Evolutionary conservation across 2,888 invertebrate genomes (phyloP).

Genomic region (Margaritifera margaritifera): DNA sequence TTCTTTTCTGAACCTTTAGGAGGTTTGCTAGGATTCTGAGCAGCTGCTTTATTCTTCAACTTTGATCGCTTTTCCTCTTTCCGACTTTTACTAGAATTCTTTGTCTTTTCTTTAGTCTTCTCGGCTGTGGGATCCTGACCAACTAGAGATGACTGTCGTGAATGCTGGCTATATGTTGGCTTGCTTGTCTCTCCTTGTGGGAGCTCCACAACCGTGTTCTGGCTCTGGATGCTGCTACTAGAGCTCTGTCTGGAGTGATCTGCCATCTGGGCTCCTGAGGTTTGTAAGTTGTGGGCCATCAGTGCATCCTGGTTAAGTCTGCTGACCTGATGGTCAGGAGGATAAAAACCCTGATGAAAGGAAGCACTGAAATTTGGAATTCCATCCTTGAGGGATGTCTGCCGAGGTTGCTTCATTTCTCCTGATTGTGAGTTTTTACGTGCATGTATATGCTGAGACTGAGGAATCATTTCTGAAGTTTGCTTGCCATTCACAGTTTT

Average conservation of each 20-base stretch:
- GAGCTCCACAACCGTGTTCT: constrained; percentile 36
- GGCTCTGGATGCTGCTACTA: constrained; percentile 41
- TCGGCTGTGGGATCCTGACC: constrained; percentile 39
- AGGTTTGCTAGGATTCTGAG: constrained; percentile 37
- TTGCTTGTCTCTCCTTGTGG: constrained; percentile 8
- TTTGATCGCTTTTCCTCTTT: constrained; percentile 32
- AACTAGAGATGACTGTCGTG: constrained; percentile 39
- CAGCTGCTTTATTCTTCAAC: constrained; percentile 26
- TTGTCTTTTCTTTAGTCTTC: constrained; percentile 31
- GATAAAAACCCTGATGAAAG: too few relatives aligned
- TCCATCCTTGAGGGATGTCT: constrained; percentile 4
- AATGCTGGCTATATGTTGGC: constrained; percentile 20
- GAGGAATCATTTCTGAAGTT: constrained; percentile 10
- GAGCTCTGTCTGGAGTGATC: constrained; percentile 49
- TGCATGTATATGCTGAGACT: constrained; percentile 11
- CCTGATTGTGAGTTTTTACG: constrained; percentile 11
- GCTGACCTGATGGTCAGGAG: too few relatives aligned
- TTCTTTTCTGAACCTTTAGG: constrained; percentile 40
- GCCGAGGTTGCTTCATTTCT: constrained; percentile 10
- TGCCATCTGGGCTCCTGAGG: constrained; percentile 6
- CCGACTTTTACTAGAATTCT: constrained; percentile 23
- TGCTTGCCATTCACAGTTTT: constrained; percentile 27
- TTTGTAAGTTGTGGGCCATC: constrained; percentile 10
- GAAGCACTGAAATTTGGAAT: too few relatives aligned
- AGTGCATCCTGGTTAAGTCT: background rate